These are phyloP conservation scores for Glaucopsyche alexis DNA, from an alignment of 2,888 invertebrate genomes.

Conservation along the genomic window DNA sequence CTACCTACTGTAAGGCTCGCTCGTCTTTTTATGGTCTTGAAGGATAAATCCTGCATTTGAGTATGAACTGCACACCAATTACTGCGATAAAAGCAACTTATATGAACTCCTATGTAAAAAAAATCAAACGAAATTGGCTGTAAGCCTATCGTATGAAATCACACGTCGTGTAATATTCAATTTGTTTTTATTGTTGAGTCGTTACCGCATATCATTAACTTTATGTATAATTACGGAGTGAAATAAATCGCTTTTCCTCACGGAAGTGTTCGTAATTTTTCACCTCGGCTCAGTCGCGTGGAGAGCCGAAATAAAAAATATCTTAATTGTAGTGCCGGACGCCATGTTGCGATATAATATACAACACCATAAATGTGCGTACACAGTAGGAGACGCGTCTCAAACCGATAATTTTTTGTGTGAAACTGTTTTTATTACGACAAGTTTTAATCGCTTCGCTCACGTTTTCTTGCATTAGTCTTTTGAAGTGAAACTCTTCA, in stretches of 20 bases:
- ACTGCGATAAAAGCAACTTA: constrained; percentile 1
- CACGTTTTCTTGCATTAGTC: too few relatives aligned
- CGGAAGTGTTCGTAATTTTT: constrained; percentile 44
- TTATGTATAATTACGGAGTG: constrained; percentile 44
- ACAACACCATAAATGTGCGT: constrained; percentile 51
- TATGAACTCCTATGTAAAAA: constrained; percentile 30
- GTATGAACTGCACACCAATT: too few relatives aligned
- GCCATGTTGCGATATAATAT: constrained; percentile 73
- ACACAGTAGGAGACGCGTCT: neutral
- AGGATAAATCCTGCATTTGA: too few relatives aligned
- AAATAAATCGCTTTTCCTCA: constrained; percentile 43
- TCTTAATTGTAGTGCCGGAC: constrained; percentile 66
- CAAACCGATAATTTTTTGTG: too few relatives aligned
- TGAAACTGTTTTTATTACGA: too few relatives aligned
- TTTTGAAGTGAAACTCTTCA: too few relatives aligned
- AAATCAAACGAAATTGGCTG: neutral
- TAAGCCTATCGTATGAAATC: constrained; percentile 29
- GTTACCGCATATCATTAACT: constrained; percentile 43
- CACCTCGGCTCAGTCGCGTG: constrained; percentile 59
- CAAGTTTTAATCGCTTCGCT: too few relatives aligned
- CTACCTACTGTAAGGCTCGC: too few relatives aligned
- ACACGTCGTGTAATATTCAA: constrained; percentile 38
- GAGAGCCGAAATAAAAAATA: constrained; percentile 69
- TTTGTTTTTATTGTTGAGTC: constrained; percentile 40
- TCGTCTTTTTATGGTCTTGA: too few relatives aligned